Base-by-base conservation (phyloP, 2,113 vertebrate genomes). In the Xiphias gladius region DNA sequence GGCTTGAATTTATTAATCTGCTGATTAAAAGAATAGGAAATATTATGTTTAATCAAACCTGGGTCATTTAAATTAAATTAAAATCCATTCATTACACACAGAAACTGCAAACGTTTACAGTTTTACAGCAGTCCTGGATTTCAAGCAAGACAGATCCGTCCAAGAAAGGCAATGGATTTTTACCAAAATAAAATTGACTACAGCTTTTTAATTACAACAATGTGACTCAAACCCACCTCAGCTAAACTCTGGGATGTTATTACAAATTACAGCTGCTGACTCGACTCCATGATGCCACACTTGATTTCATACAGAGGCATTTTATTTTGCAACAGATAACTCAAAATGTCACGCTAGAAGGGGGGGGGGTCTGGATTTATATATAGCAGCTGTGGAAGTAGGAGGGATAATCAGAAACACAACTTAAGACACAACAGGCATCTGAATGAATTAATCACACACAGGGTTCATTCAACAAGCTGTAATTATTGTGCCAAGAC, bases 291-390 rank as follows among this genome's bases (percentile, higher is more conserved):
- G 24, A 76, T 54, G 55, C 48, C 52, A 76, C 35, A 28, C 0
- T 64, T 62, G 46, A 66, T 86, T 84, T 84, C 76, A 84, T 35
- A 74, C 19, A 0, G 46, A 48, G 58, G 62, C 7, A 0, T 80
- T 80, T 79, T 62, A 69, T 63, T 76, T 76, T 86, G 37, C 81
- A 84, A 78, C 32, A 20, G 69, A 70, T 86, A 80, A 90, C 80
- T 81, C 20, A 24, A 39, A 2, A 50, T 37, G 54, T 86, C 85
- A 82, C 65, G 37, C 67, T 55, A 16, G 9, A 64, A 1, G 70
- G 50, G 61, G 70, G 50, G 61, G 80, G 89, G 91, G 75, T 89
- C 84, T 85, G 76, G 73, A 59, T 7, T 83, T 89, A 71, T 82
- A 87, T 61, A 68, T 7, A 69, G 64, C 82, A 74, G 80, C 80